These are phyloP conservation scores for Saccostrea glomerata DNA, from an alignment of 1,140 invertebrate genomes.

Conservation along the genomic window DNA sequence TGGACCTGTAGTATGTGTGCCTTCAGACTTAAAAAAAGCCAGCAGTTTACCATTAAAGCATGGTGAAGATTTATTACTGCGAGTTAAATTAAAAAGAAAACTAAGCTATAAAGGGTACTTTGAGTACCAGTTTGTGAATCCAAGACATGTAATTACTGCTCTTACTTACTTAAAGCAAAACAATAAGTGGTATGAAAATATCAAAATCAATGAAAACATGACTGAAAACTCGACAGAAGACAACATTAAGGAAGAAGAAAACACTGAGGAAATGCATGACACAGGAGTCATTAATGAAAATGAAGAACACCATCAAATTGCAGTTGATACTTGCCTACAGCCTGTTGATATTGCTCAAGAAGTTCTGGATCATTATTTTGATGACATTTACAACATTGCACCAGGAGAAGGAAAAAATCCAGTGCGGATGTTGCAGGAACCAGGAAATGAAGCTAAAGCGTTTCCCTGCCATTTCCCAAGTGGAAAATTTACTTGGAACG, in stretches of 20 bases:
- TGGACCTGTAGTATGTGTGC: too few relatives aligned
- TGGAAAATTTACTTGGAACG: background rate
- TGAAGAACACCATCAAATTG: too few relatives aligned
- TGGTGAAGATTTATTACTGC: constrained; percentile 30
- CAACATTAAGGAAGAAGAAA: background rate
- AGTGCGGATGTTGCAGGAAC: constrained; percentile 3
- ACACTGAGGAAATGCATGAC: too few relatives aligned
- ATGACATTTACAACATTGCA: too few relatives aligned
- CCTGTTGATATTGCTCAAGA: too few relatives aligned
- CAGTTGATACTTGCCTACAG: too few relatives aligned
- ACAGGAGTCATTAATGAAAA: too few relatives aligned
- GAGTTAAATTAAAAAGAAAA: constrained; percentile 52
- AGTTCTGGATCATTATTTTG: too few relatives aligned
- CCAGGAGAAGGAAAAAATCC: constrained; percentile 9
- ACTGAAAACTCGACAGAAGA: constrained; percentile 35
- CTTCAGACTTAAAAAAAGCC: background rate
- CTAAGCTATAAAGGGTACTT: constrained; percentile 45
- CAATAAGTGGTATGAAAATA: constrained; percentile 45
- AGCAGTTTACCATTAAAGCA: constrained; percentile 40
- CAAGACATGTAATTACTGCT: constrained; percentile 41
- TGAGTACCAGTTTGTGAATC: constrained; percentile 43
- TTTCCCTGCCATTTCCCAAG: too few relatives aligned
- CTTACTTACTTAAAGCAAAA: constrained; percentile 36
- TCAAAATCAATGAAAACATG: background rate
- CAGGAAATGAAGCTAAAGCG: too few relatives aligned